Evolutionary conservation across 1,140 invertebrate species (phyloP), one percentile per base, ranked within the genome.

Genomic region (Anoplophora glabripennis): DNA sequence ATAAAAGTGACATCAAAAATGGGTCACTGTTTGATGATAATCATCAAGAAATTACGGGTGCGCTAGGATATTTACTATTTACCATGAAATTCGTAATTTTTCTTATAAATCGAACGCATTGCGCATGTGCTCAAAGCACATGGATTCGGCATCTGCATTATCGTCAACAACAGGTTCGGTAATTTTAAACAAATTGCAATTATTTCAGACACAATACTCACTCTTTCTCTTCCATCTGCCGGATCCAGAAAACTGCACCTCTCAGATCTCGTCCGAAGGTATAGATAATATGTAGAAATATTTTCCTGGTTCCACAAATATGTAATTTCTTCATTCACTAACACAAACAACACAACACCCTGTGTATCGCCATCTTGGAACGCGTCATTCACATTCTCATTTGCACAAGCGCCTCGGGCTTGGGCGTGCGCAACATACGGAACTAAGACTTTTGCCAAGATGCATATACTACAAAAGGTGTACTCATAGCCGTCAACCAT

Each of bases 281-380:
- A 14, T 14, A 61, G 34, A 52, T 10, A 36, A 44, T 9, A 33
- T n/a, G 17, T 21, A 18, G 18, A 49, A 57, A 49, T n/a, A 36
- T 38, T 11, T 28, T 34, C 33, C 5, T 12, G 51, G 36, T 51
- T 47, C 21, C 28, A 46, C 33, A 58, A 55, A 45, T 52, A 17
- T 15, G 21, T 17, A 45, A 17, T 17, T 15, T 45, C 14, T 15
- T 8, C 44, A 12, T 54, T 44, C 52, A 54, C 52, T 34, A n/a
- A 54, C 63, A 55, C 51, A 47, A 61, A 51, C 59, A 57, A 51
- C 63, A 61, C 63, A 65, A 65, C 63, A 65, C 63, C 60, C 63
- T 52, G 63, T 65, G 60, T 65, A 61, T 61, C 63, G 63, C 63
- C 63, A 65, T 65, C 63, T 65, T 65, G 58, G 44, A 61, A 64